Base-by-base conservation (phyloP, 2,888 invertebrate species). In the Augochlorella aurata region DNA sequence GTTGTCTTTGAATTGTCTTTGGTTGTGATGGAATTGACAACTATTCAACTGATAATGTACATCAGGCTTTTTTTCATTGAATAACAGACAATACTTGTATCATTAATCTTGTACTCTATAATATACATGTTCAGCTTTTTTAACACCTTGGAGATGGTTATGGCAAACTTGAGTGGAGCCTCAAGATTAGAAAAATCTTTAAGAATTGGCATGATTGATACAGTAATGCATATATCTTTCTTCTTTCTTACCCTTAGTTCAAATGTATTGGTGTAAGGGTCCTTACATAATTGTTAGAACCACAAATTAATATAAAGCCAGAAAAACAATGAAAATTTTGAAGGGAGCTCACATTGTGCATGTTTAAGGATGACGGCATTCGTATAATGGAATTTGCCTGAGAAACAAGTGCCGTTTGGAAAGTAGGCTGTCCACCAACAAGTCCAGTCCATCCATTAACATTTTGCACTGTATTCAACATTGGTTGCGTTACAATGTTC, bases 371-470 rank as follows among this genome's bases (percentile, higher is more conserved):
- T 0, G 91, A 86, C 52, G 90, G 90, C 92, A 93, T 93, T 79
- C 94, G 91, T 80, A 93, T 93, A 61, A 93, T 92, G 14, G 91
- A 89, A 88, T 91, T 93, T 52, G 93, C 86, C 82, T 93, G 91
- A 21, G 92, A 91, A 45, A 90, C 92, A 16, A 93, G 89, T 52
- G 92, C 89, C 38, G 91, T 88, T 85, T 93, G 94, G 86, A 93
- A 94, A 29, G 94, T 90, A 44, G 94, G 93, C 84, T 94, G 94
- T 49, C 94, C 93, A 68, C 94, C 93, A 65, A 93, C 94, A n/a
- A 94, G 92, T 10, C 94, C 94, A 21, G 94, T 90, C 94, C 94
- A 94, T 21, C 94, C 94, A 79, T 94, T 94, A 67, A 93, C 92
- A 21, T 93, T 91, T 81, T 93, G 94, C 50, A 93, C 93, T 47